phyloP scores from a whole-genome alignment of 2,113 vertebrate species.

The Natator depressus region DNA sequence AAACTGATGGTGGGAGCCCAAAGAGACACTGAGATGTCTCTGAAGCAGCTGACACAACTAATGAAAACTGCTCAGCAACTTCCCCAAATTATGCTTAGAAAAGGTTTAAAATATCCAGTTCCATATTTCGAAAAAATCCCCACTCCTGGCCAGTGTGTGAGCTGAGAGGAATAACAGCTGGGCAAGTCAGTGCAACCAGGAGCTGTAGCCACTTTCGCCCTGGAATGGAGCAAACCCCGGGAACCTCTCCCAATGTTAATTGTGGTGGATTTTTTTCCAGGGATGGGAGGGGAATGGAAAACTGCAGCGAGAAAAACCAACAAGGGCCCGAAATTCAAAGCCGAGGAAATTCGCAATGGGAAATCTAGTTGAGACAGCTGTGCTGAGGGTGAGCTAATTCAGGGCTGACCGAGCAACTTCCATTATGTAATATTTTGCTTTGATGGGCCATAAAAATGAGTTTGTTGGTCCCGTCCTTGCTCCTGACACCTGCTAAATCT shows the following conservation, averaged over 20 bases:
- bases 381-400: conserved; percentile 59
- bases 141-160: background rate
- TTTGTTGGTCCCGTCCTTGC: conserved; percentile 35
- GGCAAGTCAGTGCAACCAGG: conserved; percentile 5
- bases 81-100: background rate
- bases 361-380: conserved; percentile 66
- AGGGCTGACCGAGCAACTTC: conserved; percentile 53
- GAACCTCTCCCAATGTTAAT: conserved; percentile 3
- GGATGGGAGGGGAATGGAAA: conserved; percentile 52
- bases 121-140: background rate
- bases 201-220: background rate
- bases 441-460: conserved; percentile 43
- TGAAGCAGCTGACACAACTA: background rate
- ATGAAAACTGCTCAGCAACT: background rate
- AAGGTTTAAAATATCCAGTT: background rate
- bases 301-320: conserved; percentile 13
- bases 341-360: conserved; percentile 65
- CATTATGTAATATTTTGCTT: conserved; percentile 57
- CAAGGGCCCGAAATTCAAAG: conserved; percentile 22
- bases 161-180: conserved; percentile 30
- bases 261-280: background rate
- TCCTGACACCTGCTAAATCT: conserved; percentile 67
- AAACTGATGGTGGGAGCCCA: background rate
- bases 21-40: background rate
- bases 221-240: conserved; percentile 45